Base-by-base conservation (phyloP, 2,113 vertebrate species). In the Mormoops blainvillei region DNA sequence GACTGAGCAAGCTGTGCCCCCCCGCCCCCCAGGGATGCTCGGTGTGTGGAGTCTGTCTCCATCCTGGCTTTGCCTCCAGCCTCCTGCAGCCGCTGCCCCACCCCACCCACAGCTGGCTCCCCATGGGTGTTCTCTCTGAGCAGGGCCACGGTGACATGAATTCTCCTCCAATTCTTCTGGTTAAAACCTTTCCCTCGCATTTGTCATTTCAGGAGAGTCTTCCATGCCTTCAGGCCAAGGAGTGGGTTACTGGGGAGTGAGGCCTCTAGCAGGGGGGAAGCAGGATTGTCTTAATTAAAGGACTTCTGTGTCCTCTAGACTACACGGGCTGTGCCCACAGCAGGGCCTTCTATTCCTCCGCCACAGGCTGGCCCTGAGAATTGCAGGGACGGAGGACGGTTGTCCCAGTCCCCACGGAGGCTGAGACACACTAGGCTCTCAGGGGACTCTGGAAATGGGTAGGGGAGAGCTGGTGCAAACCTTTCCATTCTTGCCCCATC, bases 121-220 rank as follows among this genome's bases (percentile, higher is more conserved):
- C 45, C 18, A 12, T 0, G 13, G 38, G 28, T n/a, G 6, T 26
- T 65, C 15, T 71, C 50, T n/a, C 8, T n/a, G 13, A 56, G 15
- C 28, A 5, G 12, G 12, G 31, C 45, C 76, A 77, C 26, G 63
- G 41, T 48, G 11, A 73, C 20, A 15, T 2, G 15, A 24, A 67
- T 52, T 73, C 26, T 50, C 45, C 52, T 56, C 61, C 10, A 80
- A 33, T 26, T n/a, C 89, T 84, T 82, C 71, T 71, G 24, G 9
- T 36, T 2, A 65, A 81, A 68, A 15, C 24, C 19, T 70, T 89
- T 12, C 24, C 7, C 9, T 86, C 10, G 13, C 10, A 7, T 36
- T 41, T 70, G 22, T 36, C 24, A 68, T 87, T 84, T 93, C 78
- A 97, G 45, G 31, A 67, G 78, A 22, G 28, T 36, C 48, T 89